Evolutionary conservation across 2,113 vertebrate genomes (phyloP).

Genomic region (Diadophis punctatus): DNA sequence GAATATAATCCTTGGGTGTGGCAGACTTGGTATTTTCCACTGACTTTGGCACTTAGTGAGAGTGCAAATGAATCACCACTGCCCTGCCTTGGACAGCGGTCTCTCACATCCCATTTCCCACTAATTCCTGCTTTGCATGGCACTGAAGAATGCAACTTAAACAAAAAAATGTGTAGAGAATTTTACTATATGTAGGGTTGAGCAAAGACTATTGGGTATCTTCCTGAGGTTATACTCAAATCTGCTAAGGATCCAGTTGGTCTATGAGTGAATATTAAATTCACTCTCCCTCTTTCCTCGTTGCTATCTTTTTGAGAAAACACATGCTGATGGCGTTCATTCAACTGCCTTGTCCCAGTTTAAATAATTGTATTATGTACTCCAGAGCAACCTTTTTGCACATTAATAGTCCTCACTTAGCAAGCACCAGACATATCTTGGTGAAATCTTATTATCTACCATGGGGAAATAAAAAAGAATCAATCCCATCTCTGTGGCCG

Average conservation of each 20-base stretch:
- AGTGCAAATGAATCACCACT: conserved; percentile 1
- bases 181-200: neutral
- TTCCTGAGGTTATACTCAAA: neutral
- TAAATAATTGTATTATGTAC: neutral
- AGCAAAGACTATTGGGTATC: neutral
- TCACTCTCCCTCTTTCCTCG: neutral
- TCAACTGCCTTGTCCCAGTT: neutral
- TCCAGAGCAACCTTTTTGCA: neutral
- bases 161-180: neutral
- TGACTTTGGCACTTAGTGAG: neutral
- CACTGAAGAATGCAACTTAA: neutral
- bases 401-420: neutral
- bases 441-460: neutral
- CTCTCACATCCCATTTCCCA: neutral
- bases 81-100: neutral
- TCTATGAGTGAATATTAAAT: neutral
- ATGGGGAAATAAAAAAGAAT: neutral
- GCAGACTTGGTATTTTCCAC: conserved; percentile 1
- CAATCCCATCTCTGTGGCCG: neutral
- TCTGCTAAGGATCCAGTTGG: neutral
- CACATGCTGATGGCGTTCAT: neutral
- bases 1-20: neutral
- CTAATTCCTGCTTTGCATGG: conserved; percentile 8
- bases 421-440: neutral
- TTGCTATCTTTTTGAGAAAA: neutral